Evolutionary conservation across 2,888 invertebrate species (phyloP), one percentile per base, ranked within the genome.

Genomic region (Pristionchus japonicus): DNA sequence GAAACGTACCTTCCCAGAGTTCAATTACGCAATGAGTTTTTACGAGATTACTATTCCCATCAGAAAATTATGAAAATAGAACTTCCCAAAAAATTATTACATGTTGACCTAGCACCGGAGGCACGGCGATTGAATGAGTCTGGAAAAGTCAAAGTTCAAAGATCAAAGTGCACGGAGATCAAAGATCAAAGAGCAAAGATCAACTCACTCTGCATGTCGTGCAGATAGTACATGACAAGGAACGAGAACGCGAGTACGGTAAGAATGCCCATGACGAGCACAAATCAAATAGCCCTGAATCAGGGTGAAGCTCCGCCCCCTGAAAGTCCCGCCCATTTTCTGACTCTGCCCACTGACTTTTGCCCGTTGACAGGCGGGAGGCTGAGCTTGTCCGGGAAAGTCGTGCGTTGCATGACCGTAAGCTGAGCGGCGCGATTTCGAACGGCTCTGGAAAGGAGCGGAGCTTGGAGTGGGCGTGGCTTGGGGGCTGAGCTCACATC

Each of bases 171-270:
- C n/a, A n/a, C n/a, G n/a, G n/a, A 77, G 13, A 11, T 74, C 67
- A 70, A 4, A 70, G n/a, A 23, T 27, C 43, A 40, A 74, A 74
- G 3, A 6, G 7, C 67, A 70, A 70, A 70, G 37, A 70, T 34
- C 61, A n/a, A n/a, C n/a, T n/a, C n/a, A n/a, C 77, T 43, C 43
- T 47, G 43, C 77, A 77, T 77, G 43, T 47, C 43, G n/a, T n/a
- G 7, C 27, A 13, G 43, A 47, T 77, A 47, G 13, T 47, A 20
- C 11, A n/a, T 3, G 27, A 34, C 4, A 3, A 77, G 23, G 7
- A n/a, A 4, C 7, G 17, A 20, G 77, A 47, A 43, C 15, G 43
- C 43, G 43, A 47, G 6, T 1, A 47, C 77, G 43, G 43, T 43
- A 47, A 23, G 4, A 27, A 77, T 77, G 77, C 77, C 77, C 3